Evolutionary conservation across 2,797 vertebrate species (phyloP).

Genomic region (Gastrophryne carolinensis): DNA sequence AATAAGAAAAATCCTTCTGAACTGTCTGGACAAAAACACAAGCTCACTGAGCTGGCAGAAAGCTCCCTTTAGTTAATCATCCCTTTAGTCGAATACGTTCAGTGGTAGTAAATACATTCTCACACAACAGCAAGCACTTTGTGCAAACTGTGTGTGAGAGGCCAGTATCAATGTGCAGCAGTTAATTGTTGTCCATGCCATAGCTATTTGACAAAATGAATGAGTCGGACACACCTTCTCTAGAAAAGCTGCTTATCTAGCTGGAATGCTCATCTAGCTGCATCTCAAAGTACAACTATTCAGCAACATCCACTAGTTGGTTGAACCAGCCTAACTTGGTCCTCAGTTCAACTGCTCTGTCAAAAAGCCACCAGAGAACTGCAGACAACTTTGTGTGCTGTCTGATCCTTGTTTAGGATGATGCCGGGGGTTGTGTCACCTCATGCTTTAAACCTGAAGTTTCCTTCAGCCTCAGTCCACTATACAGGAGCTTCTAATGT

Average conservation of each 20-base stretch:
- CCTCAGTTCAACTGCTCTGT: neutral
- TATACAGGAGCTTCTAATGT: conserved; percentile 68
- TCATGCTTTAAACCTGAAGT: conserved; percentile 65
- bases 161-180: conserved; percentile 71
- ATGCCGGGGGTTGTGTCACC: conserved; percentile 55
- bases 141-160: conserved; percentile 72
- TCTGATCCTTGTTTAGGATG: conserved; percentile 57
- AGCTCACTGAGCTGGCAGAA: neutral
- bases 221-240: conserved; percentile 89
- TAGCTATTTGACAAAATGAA: conserved; percentile 86
- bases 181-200: conserved; percentile 84
- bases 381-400: neutral
- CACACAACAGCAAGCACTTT: conserved; percentile 24
- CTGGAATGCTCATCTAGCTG: conserved; percentile 69
- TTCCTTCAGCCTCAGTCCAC: conserved; percentile 70
- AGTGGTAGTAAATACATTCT: neutral
- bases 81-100: neutral
- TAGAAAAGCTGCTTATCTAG: conserved; percentile 71
- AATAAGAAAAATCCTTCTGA: neutral
- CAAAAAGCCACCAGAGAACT: neutral
- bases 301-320: neutral
- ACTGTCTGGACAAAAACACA: neutral
- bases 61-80: neutral
- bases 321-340: neutral
- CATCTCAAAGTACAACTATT: conserved; percentile 51